Evolutionary conservation across 1,140 invertebrate genomes (phyloP), one percentile per base, ranked within the genome.

Genomic region (Chironomus tepperi): DNA sequence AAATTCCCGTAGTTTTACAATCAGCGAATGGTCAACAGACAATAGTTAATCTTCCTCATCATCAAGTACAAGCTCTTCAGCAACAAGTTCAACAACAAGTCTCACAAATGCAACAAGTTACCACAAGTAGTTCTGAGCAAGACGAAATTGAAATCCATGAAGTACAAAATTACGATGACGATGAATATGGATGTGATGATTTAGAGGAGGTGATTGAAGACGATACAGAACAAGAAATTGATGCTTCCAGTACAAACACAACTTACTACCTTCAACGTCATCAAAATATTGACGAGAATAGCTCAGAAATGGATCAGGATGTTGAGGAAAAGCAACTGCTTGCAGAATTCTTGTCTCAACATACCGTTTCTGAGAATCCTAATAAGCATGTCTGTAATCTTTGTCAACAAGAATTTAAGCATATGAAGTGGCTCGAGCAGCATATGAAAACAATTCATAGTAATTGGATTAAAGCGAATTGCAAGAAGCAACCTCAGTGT

Each of bases 381-480:
- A 86, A 86, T 0, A 78, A 85, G 0, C 86, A 87, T 74, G 83
- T 87, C 0, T 88, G 86, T 76, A 87, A 87, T 76, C 79, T 88
- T 7, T 88, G 86, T 78, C 86, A 84, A 64, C 85, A 86, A 70
- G 86, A 87, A 78, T 88, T 88, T 77, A 86, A 86, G 73, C 85
- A 87, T 75, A 83, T 85, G 6, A 82, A 85, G 47, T 86, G 86
- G 80, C 79, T 87, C 10, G 86, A 87, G 74, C 83, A 84, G 73
- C 86, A 88, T 75, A 87, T 88, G 86, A 79, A 85, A 2, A 80
- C 79, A 7, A 83, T 83, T 0, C 86, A 88, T 76, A 81, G 84
- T 5, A 88, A 88, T 78, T 88, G 86, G 86, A 88, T 88, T 74
- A 77, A 83, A 76, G 86, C 86, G 1, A 88, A 88, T 74, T 88